Percentiles rank a stretch among this genome's conserved stretches.
phyloP scores from a whole-genome alignment of 2,113 vertebrate genomes.

The Podilymbus podiceps region DNA sequence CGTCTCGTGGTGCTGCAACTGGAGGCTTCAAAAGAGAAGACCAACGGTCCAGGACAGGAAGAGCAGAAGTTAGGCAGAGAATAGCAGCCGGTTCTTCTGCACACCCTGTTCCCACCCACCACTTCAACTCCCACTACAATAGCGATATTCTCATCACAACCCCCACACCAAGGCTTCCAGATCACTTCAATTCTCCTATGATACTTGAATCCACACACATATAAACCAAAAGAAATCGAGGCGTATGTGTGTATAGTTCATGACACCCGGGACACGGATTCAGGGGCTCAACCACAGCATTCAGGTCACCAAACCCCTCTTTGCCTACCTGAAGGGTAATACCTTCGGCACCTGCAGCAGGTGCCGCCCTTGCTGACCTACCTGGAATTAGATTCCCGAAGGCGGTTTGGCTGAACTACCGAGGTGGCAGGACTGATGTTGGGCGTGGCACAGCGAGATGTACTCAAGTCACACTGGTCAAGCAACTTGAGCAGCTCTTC shows the following conservation, averaged over 20 bases:
- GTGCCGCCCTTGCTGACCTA: slow-evolving; percentile 22
- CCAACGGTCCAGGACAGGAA: background rate
- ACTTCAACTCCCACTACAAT: background rate
- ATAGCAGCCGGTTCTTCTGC: background rate
- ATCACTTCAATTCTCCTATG: background rate
- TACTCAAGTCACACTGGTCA: slow-evolving; percentile 95
- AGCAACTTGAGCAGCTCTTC: slow-evolving; percentile 93
- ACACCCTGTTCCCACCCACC: background rate
- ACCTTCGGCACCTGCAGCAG: background rate
- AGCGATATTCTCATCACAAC: background rate
- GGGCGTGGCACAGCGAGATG: slow-evolving; percentile 94
- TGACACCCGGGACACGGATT: background rate
- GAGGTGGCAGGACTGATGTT: slow-evolving; percentile 97
- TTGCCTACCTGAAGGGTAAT: background rate
- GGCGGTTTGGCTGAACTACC: slow-evolving; percentile 87
- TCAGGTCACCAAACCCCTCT: background rate
- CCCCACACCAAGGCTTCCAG: background rate
- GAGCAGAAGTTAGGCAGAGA: background rate
- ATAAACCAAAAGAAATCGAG: background rate
- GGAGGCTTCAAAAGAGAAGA: slow-evolving; percentile 78
- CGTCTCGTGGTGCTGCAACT: slow-evolving; percentile 86
- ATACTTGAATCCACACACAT: background rate
- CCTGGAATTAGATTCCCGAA: slow-evolving; percentile 93
- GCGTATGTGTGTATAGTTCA: background rate
- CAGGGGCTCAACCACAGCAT: background rate